A percentile compares a stretch with the other conserved stretches of the same genome.
Conservation (phyloP, 2,797 vertebrate species). For the Serranus cabrilla region DNA sequence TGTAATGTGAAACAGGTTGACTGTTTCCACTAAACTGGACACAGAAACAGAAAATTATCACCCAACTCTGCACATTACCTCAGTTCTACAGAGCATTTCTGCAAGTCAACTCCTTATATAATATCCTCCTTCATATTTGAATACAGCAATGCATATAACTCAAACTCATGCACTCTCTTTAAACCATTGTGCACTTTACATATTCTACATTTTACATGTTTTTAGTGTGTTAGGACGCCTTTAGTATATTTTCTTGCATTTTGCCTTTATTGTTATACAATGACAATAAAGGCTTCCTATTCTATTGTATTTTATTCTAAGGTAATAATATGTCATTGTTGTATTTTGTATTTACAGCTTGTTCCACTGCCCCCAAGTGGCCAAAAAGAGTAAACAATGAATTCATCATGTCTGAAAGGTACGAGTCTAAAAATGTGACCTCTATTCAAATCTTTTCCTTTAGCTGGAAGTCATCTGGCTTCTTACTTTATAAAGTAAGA, state of each 20-base stretch:
- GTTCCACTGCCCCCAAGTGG: background rate
- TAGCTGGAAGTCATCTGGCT: slow-evolving; percentile 24
- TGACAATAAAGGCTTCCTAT: no score
- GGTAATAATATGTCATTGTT: background rate
- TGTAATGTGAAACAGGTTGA: background rate
- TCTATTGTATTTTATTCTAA: background rate
- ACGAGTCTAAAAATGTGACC: background rate
- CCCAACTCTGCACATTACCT: background rate
- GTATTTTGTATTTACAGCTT: slow-evolving; percentile 4
- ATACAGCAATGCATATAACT: no score
- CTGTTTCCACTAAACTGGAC: background rate
- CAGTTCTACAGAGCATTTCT: background rate
- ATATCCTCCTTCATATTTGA: no score
- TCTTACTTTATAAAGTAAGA: slow-evolving; percentile 26
- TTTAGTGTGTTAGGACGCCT: no score
- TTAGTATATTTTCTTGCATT: no score
- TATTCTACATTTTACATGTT: no score
- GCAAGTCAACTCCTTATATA: background rate
- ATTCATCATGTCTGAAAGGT: background rate
- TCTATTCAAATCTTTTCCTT: slow-evolving; percentile 5
- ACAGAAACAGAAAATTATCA: background rate
- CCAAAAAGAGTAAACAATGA: background rate
- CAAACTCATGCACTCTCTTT: no score
- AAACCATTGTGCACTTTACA: no score
- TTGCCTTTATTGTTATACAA: no score